phyloP scores from a whole-genome alignment of 2,888 invertebrate species.

The Tipula confusa region DNA sequence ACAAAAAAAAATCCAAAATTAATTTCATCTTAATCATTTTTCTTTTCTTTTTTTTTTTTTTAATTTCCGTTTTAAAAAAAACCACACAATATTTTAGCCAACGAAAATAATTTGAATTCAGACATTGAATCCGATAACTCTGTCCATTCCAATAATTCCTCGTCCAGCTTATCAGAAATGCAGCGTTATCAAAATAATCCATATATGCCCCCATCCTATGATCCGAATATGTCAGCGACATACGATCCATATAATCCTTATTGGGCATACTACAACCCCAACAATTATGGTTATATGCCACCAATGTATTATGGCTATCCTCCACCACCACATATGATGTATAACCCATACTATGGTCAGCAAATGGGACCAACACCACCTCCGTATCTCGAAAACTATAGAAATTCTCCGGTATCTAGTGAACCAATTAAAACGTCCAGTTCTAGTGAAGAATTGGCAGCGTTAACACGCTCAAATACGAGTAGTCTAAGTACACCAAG shows the following conservation, averaged over 20 bases:
- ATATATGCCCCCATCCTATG: slow-evolving; percentile 30
- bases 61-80: not conserved
- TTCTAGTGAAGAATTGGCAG: not conserved
- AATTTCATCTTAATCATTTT: slow-evolving; percentile 10
- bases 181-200: not conserved
- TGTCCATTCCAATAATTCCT: slow-evolving; percentile 9
- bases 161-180: not conserved
- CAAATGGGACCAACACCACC: not conserved
- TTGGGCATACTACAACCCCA: slow-evolving; percentile 39
- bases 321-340: slow-evolving; percentile 31
- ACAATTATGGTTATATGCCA: slow-evolving; percentile 33
- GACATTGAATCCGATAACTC: slow-evolving; percentile 26
- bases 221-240: slow-evolving; percentile 33
- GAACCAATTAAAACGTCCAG: not conserved
- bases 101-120: slow-evolving; percentile 8
- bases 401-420: not conserved
- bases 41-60: not conserved
- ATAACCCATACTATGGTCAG: slow-evolving; percentile 26
- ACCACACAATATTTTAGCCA: not conserved
- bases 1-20: slow-evolving; percentile 25
- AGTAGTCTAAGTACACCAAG: slow-evolving; percentile 40
- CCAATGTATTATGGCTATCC: slow-evolving; percentile 32
- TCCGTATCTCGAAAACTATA: not conserved
- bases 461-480: not conserved
- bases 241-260: slow-evolving; percentile 36